Base-by-base conservation (phyloP, 2,888 invertebrate genomes). In the Coenonympha glycerion region DNA sequence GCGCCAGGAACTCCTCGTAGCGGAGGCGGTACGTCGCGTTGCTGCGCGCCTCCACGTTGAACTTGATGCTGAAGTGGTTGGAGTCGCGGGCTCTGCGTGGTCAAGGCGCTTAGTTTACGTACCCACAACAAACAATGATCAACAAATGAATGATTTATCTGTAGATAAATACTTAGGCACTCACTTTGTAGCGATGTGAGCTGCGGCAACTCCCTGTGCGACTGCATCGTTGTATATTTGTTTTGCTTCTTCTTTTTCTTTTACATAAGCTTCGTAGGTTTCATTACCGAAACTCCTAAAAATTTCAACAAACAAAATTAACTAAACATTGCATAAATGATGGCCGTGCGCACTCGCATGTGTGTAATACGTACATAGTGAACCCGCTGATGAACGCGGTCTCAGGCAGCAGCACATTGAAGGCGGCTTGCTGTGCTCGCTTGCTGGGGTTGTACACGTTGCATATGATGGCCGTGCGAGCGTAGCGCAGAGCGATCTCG, bases 361-460 rank as follows among this genome's bases (percentile, higher is more conserved):
- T 33, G 31, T 31, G 57, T 33, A 6, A 18, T 42, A 51, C 87
- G 77, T 71, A 91, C 92, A 92, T 92, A 33, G 89, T 73, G 66
- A 93, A 92, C 45, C 90, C 90, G 33, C 91, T 90, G 60, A 92
- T 92, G 70, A 91, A 92, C 0, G 92, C 92, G 1, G 90, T 89
- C 53, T 92, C 91, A 0, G 93, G 93, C 40, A 92, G 73, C n/a
- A 92, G 86, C 3, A 92, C 88, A 39, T 89, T 86, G 76, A 92
- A 42, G 6, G 3, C 19, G 19, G 30, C 41, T 30, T 42, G 19
- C 19, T 42, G 18, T 2, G 41, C 11, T 92, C 39, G 87, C 81
- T 69, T 93, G 91, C 58, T 90, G 90, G 0, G 92, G 79, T 93
- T 93, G 59, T 87, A 87, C 22, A 93, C 89, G 56, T 86, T 83